A percentile compares a stretch with the other conserved stretches of the same genome.
These are phyloP conservation scores for Ectropis crepuscularia DNA, from an alignment of 2,888 invertebrate genomes.

Conservation along the genomic window DNA sequence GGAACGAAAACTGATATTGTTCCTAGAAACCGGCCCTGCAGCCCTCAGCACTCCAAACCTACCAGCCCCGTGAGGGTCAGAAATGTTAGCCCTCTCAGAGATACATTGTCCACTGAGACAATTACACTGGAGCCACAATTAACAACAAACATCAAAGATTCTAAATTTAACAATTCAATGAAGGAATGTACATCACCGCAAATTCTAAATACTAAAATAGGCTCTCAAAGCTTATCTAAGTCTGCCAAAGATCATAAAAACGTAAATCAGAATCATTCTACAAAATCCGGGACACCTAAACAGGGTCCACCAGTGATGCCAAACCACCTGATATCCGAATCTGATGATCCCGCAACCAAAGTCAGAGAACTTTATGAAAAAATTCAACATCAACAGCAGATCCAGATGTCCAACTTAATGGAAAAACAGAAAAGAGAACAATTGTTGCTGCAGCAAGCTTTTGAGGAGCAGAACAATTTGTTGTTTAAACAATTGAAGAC, in stretches of 20 bases:
- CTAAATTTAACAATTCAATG: slow-evolving; percentile 1
- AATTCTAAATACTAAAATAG: slow-evolving; percentile 9
- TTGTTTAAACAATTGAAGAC: slow-evolving; percentile 80
- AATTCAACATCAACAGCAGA: slow-evolving; percentile 87
- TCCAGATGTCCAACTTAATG: slow-evolving; percentile 86
- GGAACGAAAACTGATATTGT: slow-evolving; percentile 58
- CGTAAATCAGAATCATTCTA: slow-evolving; percentile 35
- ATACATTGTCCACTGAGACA: slow-evolving; percentile 43
- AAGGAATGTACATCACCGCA: slow-evolving; percentile 21
- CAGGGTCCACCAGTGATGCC: slow-evolving; percentile 4
- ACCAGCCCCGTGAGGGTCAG: slow-evolving; percentile 39
- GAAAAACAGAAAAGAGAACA: slow-evolving; percentile 88
- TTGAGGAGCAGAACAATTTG: slow-evolving; percentile 87
- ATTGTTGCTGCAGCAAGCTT: slow-evolving; percentile 85
- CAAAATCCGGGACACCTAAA: slow-evolving; percentile 16
- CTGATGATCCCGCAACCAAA: slow-evolving; percentile 67
- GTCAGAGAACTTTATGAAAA: slow-evolving; percentile 77
- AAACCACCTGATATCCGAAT: slow-evolving; percentile 49
- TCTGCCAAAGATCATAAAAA: slow-evolving; percentile 5
- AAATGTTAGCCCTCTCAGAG: slow-evolving; percentile 55
- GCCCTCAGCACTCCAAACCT: slow-evolving; percentile 41
- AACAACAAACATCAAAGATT: slow-evolving; percentile 3
- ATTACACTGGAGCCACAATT: slow-evolving; percentile 46
- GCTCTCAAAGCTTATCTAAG: not conserved
- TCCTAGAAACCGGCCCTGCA: slow-evolving; percentile 51